Conservation (phyloP, 2,888 invertebrate species). For the Aleiodes testaceus region DNA sequence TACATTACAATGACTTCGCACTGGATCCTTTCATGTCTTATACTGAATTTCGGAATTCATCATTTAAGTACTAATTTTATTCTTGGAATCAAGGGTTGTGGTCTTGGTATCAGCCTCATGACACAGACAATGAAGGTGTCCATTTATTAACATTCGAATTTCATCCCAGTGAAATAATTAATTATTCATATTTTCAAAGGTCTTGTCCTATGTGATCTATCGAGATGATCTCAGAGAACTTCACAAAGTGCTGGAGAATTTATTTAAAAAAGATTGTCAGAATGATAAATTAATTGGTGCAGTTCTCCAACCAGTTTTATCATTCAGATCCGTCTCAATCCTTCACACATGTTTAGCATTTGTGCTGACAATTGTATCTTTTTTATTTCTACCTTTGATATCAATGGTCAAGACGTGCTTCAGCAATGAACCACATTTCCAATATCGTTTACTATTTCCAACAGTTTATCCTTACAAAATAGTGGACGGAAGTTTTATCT, state of each 20-base stretch:
- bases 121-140: no score
- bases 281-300: neutral
- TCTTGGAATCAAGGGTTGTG: no score
- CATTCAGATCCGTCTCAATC: neutral
- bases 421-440: slow-evolving; percentile 30
- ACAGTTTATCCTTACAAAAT: slow-evolving; percentile 52
- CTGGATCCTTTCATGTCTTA: no score
- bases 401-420: slow-evolving; percentile 34
- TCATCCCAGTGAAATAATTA: neutral
- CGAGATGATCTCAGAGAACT: slow-evolving; percentile 11
- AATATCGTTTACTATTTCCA: slow-evolving; percentile 48
- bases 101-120: no score
- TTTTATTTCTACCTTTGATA: slow-evolving; percentile 43
- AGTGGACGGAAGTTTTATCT: slow-evolving; percentile 44
- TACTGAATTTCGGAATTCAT: no score
- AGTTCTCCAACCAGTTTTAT: neutral
- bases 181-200: slow-evolving; percentile 5
- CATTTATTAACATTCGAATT: no score
- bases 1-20: slow-evolving; percentile 2
- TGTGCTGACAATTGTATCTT: slow-evolving; percentile 1
- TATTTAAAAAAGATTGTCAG: neutral
- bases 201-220: slow-evolving; percentile 20
- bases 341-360: neutral
- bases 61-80: no score
- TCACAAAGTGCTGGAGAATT: neutral